phyloP scores from a whole-genome alignment of 2,113 vertebrate species.

The Pleuronectes platessa region DNA sequence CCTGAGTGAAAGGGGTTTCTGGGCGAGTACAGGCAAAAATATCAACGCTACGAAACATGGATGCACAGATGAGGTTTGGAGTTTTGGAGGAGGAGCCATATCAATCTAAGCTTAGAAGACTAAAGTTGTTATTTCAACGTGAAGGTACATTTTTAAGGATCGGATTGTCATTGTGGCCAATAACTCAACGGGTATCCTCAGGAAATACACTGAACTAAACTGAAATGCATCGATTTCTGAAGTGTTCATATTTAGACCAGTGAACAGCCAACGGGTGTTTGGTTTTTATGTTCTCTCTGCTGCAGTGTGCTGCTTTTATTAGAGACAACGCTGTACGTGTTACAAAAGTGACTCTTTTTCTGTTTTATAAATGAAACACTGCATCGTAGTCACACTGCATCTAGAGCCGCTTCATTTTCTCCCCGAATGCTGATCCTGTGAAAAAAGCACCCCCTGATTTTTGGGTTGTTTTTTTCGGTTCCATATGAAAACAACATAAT shows the following conservation, averaged over 20 bases:
- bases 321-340: background rate
- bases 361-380: background rate
- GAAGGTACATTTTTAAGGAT: too few species aligned
- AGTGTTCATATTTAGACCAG: background rate
- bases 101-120: background rate
- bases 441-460: background rate
- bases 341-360: background rate
- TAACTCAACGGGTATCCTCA: background rate
- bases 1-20: too few species aligned
- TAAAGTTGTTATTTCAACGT: background rate
- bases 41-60: too few species aligned
- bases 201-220: background rate
- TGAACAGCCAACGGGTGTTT: background rate
- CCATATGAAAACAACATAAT: constrained; percentile 6
- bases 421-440: background rate
- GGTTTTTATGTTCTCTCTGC: background rate
- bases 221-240: background rate
- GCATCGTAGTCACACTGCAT: background rate
- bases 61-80: too few species aligned
- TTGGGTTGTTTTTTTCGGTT: background rate
- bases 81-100: too few species aligned
- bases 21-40: too few species aligned
- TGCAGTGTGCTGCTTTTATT: background rate
- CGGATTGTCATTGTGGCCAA: background rate
- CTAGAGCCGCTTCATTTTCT: background rate